These are phyloP conservation scores for Melozone crissalis DNA, from an alignment of 2,113 vertebrate species.

Conservation along the genomic window DNA sequence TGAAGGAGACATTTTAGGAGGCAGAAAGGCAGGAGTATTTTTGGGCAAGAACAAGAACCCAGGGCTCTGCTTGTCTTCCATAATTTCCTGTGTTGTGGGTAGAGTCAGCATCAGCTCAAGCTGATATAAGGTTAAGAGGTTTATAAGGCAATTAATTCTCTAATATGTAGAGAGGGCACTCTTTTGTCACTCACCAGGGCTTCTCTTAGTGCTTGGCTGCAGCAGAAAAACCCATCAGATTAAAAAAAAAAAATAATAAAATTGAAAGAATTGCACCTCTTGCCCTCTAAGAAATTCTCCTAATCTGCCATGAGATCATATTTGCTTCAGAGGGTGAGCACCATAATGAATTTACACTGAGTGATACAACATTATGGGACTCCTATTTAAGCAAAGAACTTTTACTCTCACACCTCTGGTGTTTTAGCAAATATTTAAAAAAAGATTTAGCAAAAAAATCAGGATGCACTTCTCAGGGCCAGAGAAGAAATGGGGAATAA, in stretches of 20 bases:
- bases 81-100: neutral
- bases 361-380: neutral
- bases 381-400: neutral
- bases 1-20: neutral
- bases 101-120: neutral
- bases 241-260: neutral
- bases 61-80: neutral
- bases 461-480: neutral
- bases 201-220: neutral
- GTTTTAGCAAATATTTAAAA: neutral
- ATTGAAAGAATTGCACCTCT: neutral
- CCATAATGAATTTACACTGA: neutral
- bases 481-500: neutral
- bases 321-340: neutral
- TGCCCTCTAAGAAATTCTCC: neutral
- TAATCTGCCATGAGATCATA: neutral
- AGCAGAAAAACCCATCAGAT: neutral
- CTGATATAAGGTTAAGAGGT: neutral
- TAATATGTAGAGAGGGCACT: neutral
- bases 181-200: neutral
- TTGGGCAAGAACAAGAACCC: neutral
- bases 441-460: neutral
- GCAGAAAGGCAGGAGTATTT: neutral
- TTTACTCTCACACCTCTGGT: neutral
- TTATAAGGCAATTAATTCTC: neutral